These are phyloP conservation scores for Acrobasis repandana DNA, from an alignment of 2,888 invertebrate species.

Conservation along the genomic window DNA sequence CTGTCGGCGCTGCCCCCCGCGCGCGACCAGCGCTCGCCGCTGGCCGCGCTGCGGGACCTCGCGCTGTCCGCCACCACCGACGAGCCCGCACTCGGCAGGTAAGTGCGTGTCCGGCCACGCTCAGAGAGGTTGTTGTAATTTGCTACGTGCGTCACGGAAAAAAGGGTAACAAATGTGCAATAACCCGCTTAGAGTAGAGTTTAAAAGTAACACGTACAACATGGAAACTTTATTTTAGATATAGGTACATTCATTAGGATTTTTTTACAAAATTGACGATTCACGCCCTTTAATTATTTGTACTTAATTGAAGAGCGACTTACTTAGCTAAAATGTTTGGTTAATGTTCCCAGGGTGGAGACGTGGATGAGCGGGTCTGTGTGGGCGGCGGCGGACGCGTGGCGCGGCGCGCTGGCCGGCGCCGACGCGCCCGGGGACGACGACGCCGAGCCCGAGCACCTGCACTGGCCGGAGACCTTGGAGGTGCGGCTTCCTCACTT, in stretches of 20 bases:
- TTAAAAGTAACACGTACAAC: too few relatives aligned
- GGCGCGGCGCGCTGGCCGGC: slow-evolving; percentile 37
- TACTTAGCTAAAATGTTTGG: too few relatives aligned
- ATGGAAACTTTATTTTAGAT: too few relatives aligned
- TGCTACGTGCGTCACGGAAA: too few relatives aligned
- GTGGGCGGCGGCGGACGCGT: slow-evolving; percentile 36
- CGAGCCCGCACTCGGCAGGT: slow-evolving; percentile 86
- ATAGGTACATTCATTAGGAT: too few relatives aligned
- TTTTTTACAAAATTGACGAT: too few relatives aligned
- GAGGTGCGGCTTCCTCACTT: slow-evolving; percentile 43
- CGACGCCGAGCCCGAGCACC: slow-evolving; percentile 85
- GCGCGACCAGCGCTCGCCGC: slow-evolving; percentile 40
- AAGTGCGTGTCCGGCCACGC: slow-evolving; percentile 12
- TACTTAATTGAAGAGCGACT: too few relatives aligned
- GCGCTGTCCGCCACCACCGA: slow-evolving; percentile 59
- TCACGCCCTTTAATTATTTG: too few relatives aligned
- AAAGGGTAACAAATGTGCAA: too few relatives aligned
- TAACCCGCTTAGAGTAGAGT: too few relatives aligned
- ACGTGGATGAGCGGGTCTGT: slow-evolving; percentile 39
- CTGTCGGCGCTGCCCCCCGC: slow-evolving; percentile 39
- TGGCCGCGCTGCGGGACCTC: slow-evolving; percentile 46
- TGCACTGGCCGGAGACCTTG: slow-evolving; percentile 83
- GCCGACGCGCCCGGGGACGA: slow-evolving; percentile 39
- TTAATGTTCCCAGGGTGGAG: slow-evolving; percentile 50
- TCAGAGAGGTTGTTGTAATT: too few relatives aligned